Conservation (phyloP, 2,888 invertebrate species). For the Theodoxus fluviatilis region DNA sequence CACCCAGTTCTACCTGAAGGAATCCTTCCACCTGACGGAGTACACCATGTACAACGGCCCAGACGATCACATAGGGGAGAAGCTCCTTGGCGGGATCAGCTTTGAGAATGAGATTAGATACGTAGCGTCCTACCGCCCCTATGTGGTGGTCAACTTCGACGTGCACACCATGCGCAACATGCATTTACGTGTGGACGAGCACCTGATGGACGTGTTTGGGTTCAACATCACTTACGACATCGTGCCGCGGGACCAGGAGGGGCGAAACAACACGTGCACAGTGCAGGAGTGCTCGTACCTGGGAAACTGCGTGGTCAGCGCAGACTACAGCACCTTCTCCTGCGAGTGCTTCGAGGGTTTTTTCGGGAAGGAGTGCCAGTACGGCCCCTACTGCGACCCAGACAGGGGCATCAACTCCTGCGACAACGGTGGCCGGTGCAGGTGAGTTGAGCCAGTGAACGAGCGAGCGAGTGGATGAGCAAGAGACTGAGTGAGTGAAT, state of each 20-base stretch:
- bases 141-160: conserved; percentile 80
- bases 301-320: conserved; percentile 84
- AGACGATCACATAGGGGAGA: conserved; percentile 39
- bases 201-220: conserved; percentile 84
- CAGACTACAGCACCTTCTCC: conserved; percentile 71
- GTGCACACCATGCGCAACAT: conserved; percentile 70
- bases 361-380: conserved; percentile 80
- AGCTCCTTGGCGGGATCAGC: conserved; percentile 48
- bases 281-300: conserved; percentile 82
- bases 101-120: conserved; percentile 49
- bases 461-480: not conserved
- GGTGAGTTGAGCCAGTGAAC: conserved; percentile 70
- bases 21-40: conserved; percentile 48
- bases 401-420: conserved; percentile 73
- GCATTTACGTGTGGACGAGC: conserved; percentile 82
- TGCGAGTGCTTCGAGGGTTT: conserved; percentile 85
- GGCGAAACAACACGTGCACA: conserved; percentile 70
- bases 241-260: conserved; percentile 64
- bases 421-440: conserved; percentile 84
- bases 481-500: too few species aligned
- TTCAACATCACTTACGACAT: conserved; percentile 93
- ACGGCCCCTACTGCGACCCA: conserved; percentile 80
- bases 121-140: conserved; percentile 72
- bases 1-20: conserved; percentile 81
- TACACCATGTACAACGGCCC: conserved; percentile 54